A percentile compares a stretch with the other conserved stretches of the same genome.
Evolutionary conservation across 2,797 vertebrate species (phyloP).

Genomic region (Ibycter americanus): DNA sequence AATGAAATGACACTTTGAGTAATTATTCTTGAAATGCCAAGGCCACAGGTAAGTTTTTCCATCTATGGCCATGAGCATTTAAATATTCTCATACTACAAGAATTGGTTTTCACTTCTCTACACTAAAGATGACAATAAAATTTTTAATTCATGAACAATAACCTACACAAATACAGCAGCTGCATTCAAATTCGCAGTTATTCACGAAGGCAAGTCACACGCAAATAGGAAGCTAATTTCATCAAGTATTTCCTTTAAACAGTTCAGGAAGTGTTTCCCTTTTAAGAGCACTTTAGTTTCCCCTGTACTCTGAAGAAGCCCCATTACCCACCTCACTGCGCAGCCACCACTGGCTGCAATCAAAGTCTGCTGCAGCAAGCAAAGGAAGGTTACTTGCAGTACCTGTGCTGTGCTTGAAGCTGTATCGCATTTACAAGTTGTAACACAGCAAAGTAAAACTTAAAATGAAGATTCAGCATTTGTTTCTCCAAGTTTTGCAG

Average conservation of each 20-base stretch:
- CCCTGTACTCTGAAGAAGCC: too few species aligned
- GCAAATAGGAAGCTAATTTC: background rate
- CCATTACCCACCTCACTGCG: rapidly evolving
- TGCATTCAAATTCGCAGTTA: background rate
- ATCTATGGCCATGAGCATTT: background rate
- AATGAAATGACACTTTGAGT: rapidly evolving
- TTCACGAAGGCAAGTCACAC: background rate
- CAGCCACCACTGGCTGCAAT: too few species aligned
- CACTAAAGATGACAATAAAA: background rate
- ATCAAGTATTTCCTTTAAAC: background rate
- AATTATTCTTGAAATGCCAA: background rate
- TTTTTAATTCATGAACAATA: background rate
- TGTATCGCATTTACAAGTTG: rapidly evolving
- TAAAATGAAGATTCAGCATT: background rate
- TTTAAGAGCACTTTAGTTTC: background rate
- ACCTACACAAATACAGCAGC: background rate
- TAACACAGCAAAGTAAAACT: background rate
- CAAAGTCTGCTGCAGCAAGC: background rate
- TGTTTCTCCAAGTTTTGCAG: background rate
- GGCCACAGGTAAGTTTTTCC: background rate
- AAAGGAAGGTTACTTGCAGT: background rate
- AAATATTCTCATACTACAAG: background rate
- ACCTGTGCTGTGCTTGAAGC: background rate
- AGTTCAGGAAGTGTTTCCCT: background rate
- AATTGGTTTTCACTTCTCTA: background rate